Evolutionary conservation across 2,888 invertebrate species (phyloP), one percentile per base, ranked within the genome.

Genomic region (Drymonia ruficornis): DNA sequence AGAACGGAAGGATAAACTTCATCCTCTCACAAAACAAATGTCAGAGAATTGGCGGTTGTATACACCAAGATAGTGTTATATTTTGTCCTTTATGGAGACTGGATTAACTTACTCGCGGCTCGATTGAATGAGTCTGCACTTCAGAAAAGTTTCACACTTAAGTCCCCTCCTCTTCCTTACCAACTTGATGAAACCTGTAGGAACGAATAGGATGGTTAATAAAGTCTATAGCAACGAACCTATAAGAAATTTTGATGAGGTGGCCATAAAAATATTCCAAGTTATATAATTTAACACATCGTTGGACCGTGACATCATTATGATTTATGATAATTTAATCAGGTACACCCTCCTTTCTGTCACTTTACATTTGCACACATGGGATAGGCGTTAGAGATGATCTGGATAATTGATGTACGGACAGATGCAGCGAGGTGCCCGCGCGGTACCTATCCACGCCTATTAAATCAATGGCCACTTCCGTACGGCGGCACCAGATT

Each of bases 391-490:
- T 36, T 1, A n/a, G 13, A 36, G 3, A 36, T 36, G 5, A n/a
- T 36, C n/a, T 59, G 44, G 57, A 63, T 63, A 61, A 65, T 65
- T 56, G 51, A 65, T 57, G 36, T 49, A 28, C 40, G 49, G 8
- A 40, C 16, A 12, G 42, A 55, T 47, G 53, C 55, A 61, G 51
- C 36, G 53, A 53, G 42, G 51, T 36, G 55, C 57, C 55, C 55
- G 43, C n/a, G 52, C 61, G 56, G 52, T 59, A 58, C 53, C 64
- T 67, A 72, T 67, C 63, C 63, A 60, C 42, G 59, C 53, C 59
- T 67, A 71, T 78, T 77, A 78, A 80, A 80, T 82, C 78, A 82
- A 76, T 69, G 78, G 69, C 67, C 71, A 78, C 72, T 78, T 78
- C 76, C 72, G 75, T 74, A 76, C 76, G 61, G 68, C 76, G 61